Conservation (phyloP, 2,888 invertebrate genomes). For the Ecdyonurus torrentis region DNA sequence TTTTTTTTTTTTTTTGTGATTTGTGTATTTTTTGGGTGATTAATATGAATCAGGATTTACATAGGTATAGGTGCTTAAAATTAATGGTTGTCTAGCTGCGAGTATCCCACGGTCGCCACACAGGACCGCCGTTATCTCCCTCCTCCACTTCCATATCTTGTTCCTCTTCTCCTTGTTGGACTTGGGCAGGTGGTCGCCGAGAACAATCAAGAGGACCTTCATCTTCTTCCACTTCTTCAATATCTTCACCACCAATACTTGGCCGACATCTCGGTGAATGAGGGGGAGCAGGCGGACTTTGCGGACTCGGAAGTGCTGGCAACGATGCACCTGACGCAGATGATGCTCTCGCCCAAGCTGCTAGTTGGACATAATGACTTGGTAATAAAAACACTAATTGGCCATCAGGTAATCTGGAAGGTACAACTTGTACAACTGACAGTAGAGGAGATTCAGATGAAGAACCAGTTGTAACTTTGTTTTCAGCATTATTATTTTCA, state of each 20-base stretch:
- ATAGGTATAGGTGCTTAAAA: too few relatives aligned
- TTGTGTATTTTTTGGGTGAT: too few relatives aligned
- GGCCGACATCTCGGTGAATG: not conserved
- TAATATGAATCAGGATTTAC: too few relatives aligned
- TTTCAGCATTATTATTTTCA: slow-evolving; percentile 29
- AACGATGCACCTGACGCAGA: not conserved
- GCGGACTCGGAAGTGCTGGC: not conserved
- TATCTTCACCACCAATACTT: not conserved
- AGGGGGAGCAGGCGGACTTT: too few relatives aligned
- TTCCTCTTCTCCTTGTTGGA: not conserved
- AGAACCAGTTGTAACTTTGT: slow-evolving; percentile 11
- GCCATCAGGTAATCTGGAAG: slow-evolving; percentile 38
- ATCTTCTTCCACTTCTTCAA: not conserved
- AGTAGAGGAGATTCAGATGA: slow-evolving; percentile 10
- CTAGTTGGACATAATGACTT: slow-evolving; percentile 41
- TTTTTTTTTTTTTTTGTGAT: too few relatives aligned
- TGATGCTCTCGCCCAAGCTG: slow-evolving; percentile 25
- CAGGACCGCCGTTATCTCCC: not conserved
- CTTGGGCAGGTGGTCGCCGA: not conserved
- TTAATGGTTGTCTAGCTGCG: not conserved
- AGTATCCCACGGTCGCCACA: not conserved
- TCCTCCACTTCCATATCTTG: slow-evolving; percentile 5
- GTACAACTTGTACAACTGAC: slow-evolving; percentile 25
- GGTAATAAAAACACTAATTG: slow-evolving; percentile 42
- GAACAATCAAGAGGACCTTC: not conserved